phyloP scores from a whole-genome alignment of 2,113 vertebrate species.

The Pristiophorus japonicus region DNA sequence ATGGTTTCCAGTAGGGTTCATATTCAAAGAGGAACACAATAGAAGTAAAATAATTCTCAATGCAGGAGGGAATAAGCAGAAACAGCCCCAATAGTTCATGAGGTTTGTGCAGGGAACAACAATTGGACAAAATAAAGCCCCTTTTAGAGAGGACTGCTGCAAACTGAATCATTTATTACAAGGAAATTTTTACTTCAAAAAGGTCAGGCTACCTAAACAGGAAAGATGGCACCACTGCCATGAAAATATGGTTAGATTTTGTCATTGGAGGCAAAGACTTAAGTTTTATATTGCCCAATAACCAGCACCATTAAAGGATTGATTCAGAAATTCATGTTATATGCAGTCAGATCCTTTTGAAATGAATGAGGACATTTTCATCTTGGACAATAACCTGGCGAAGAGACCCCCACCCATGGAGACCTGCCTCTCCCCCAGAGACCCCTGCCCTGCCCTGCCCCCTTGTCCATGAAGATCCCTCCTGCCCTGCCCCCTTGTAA shows the following conservation, averaged over 20 bases:
- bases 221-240: background rate
- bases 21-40: background rate
- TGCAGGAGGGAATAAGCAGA: background rate
- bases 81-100: background rate
- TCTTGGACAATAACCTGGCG: background rate
- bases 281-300: too few relatives aligned
- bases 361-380: background rate
- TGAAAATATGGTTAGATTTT: background rate
- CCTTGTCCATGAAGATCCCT: background rate
- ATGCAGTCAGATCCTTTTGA: background rate
- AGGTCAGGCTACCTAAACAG: background rate
- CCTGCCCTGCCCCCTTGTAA: background rate
- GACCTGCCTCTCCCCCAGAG: too few relatives aligned
- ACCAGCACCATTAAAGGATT: background rate
- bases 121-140: background rate
- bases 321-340: background rate
- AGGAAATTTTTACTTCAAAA: background rate
- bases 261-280: background rate
- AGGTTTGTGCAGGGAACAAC: background rate
- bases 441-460: background rate
- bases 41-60: background rate
- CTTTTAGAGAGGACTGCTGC: background rate
- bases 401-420: too few relatives aligned
- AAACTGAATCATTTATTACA: too few relatives aligned
- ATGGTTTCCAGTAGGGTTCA: background rate